phyloP scores from a whole-genome alignment of 2,888 invertebrate species.

The Agonopterix subpropinquella region DNA sequence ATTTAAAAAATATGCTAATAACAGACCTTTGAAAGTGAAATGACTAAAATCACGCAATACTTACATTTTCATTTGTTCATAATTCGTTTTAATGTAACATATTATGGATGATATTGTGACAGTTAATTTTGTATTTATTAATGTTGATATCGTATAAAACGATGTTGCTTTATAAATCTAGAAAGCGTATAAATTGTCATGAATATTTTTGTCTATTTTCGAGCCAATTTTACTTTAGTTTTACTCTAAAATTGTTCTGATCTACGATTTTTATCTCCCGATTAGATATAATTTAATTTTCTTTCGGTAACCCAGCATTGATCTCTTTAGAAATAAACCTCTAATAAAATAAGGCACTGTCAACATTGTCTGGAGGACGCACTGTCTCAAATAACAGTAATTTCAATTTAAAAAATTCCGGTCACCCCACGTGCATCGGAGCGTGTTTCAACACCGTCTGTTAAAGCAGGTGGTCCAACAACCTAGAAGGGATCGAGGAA shows the following conservation, averaged over 20 bases:
- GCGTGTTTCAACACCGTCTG: constrained; percentile 34
- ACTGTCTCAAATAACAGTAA: not conserved
- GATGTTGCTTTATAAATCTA: not conserved
- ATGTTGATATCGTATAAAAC: not conserved
- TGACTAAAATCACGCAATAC: constrained; percentile 21
- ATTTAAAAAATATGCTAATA: constrained; percentile 24
- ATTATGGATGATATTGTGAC: not conserved
- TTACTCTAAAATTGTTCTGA: too few relatives aligned
- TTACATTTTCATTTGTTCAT: not conserved
- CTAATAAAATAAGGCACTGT: too few relatives aligned
- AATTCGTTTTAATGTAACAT: not conserved
- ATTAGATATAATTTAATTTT: too few relatives aligned
- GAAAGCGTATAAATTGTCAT: not conserved
- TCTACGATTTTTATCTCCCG: too few relatives aligned
- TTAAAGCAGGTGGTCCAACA: constrained; percentile 35
- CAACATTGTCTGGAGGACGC: not conserved
- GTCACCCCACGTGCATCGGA: constrained; percentile 25
- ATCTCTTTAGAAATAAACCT: not conserved
- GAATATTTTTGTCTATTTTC: too few relatives aligned
- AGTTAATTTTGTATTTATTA: not conserved
- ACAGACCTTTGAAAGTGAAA: constrained; percentile 22
- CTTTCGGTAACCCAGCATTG: too few relatives aligned
- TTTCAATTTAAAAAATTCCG: constrained; percentile 15
- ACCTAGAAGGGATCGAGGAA: constrained; percentile 5
- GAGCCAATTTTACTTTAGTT: too few relatives aligned